phyloP scores from a whole-genome alignment of 64 coral and sea anemone genomes.

The Anthopleura sola region DNA sequence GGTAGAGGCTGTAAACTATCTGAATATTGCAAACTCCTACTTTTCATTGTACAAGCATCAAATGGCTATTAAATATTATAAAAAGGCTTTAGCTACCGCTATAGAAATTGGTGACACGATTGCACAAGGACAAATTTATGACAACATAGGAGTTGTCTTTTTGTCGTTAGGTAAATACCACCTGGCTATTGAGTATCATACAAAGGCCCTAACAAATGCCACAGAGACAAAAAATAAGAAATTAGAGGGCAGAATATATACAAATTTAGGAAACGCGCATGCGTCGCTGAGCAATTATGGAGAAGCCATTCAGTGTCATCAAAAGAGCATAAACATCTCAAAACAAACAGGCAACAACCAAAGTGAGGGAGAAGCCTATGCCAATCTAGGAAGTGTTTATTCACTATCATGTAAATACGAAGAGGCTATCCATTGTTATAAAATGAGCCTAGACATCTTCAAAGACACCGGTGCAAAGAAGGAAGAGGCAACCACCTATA shows the following conservation, averaged over 20 bases:
- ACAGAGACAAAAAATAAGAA: too few species aligned
- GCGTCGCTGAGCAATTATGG: background rate
- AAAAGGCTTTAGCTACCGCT: too few species aligned
- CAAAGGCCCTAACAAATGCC: too few species aligned
- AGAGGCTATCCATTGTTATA: background rate
- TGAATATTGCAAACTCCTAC: too few species aligned
- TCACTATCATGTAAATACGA: background rate
- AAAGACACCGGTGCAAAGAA: background rate
- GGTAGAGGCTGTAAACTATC: background rate
- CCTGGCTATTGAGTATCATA: too few species aligned
- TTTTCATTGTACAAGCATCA: too few species aligned
- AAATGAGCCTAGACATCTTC: background rate
- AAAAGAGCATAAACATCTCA: background rate
- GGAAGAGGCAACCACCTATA: conserved; percentile 1
- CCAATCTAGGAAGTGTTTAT: background rate
- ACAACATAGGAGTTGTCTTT: too few species aligned
- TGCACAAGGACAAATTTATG: too few species aligned
- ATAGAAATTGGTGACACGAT: too few species aligned
- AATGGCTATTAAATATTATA: too few species aligned
- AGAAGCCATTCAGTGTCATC: conserved; percentile 3
- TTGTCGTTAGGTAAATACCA: too few species aligned
- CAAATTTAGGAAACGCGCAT: conserved; percentile 15
- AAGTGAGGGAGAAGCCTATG: background rate
- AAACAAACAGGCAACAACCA: conserved; percentile 9
- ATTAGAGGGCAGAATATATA: too few species aligned